These are phyloP conservation scores for Percina caprodes DNA, from an alignment of 2,113 vertebrate genomes.

Conservation along the genomic window DNA sequence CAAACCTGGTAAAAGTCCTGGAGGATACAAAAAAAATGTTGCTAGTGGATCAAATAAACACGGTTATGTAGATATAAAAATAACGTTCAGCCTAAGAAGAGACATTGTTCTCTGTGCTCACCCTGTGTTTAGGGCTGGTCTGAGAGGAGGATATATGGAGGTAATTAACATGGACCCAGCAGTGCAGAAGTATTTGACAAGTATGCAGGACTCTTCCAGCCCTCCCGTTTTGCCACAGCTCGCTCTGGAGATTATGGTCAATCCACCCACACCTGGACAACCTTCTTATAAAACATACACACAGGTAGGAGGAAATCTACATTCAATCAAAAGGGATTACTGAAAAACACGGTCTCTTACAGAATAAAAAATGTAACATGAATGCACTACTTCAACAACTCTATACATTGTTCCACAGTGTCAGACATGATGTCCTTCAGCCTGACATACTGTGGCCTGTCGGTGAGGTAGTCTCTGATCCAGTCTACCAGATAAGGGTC, in stretches of 20 bases:
- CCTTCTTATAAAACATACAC: slow-evolving; percentile 46
- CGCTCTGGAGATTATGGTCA: slow-evolving; percentile 64
- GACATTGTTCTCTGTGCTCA: background rate
- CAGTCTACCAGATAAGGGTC: too few species aligned
- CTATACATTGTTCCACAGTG: background rate
- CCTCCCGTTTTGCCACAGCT: slow-evolving; percentile 55
- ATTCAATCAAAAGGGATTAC: background rate
- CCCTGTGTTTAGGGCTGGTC: slow-evolving; percentile 63
- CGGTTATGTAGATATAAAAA: too few species aligned
- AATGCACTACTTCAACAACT: background rate
- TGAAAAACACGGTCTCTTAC: background rate
- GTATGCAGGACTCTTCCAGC: slow-evolving; percentile 5
- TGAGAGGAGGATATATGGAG: slow-evolving; percentile 75
- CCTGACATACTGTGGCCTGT: too few species aligned
- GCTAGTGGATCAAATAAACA: background rate
- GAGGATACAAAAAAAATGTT: background rate
- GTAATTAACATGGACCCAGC: slow-evolving; percentile 69
- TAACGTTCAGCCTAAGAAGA: too few species aligned
- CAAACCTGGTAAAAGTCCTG: background rate
- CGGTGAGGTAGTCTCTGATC: too few species aligned
- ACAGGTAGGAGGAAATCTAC: slow-evolving; percentile 14
- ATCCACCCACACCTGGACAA: slow-evolving; percentile 60
- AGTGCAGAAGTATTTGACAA: slow-evolving; percentile 2
- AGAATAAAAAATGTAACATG: background rate
- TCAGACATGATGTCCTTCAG: too few species aligned